A percentile compares a stretch with the other conserved stretches of the same genome.
Conservation (phyloP, 64 coral and sea anemone species). For the Montipora capricornis region DNA sequence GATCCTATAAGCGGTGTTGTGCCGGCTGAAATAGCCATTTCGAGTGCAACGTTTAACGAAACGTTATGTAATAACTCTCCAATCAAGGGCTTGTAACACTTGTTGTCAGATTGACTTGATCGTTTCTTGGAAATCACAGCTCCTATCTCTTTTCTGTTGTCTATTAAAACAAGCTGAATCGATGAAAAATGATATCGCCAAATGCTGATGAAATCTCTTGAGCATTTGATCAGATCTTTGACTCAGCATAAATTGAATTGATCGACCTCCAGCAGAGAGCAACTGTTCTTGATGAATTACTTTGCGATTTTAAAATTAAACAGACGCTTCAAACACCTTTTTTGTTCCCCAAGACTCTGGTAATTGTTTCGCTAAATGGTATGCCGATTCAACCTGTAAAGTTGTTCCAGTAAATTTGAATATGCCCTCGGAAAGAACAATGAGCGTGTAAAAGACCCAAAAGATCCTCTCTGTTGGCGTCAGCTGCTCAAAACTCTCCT, state of each 20-base stretch:
- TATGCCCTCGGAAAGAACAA: conserved; percentile 16
- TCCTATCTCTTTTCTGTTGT: not conserved
- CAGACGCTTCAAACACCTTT: conserved; percentile 32
- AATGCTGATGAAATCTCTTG: not conserved
- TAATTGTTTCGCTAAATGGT: conserved; percentile 4
- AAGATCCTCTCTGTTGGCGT: conserved; percentile 5
- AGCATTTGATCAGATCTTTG: not conserved
- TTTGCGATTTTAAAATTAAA: conserved; percentile 18
- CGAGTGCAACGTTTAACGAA: not conserved
- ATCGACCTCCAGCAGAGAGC: not conserved
- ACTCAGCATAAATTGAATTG: conserved; percentile 12
- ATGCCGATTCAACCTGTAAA: not conserved
- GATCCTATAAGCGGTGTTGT: not conserved
- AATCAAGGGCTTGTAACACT: not conserved
- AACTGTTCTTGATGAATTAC: not conserved
- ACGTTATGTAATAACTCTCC: not conserved
- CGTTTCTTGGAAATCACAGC: too few species aligned
- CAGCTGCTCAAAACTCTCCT: not conserved
- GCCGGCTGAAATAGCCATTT: conserved; percentile 42
- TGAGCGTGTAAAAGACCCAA: not conserved
- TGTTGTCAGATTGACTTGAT: too few species aligned
- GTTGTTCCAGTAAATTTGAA: not conserved
- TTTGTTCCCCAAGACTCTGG: conserved; percentile 9
- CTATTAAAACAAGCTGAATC: not conserved
- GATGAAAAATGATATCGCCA: not conserved